Evolutionary conservation across 2,113 vertebrate genomes (phyloP).

Genomic region (Myotis yumanensis): DNA sequence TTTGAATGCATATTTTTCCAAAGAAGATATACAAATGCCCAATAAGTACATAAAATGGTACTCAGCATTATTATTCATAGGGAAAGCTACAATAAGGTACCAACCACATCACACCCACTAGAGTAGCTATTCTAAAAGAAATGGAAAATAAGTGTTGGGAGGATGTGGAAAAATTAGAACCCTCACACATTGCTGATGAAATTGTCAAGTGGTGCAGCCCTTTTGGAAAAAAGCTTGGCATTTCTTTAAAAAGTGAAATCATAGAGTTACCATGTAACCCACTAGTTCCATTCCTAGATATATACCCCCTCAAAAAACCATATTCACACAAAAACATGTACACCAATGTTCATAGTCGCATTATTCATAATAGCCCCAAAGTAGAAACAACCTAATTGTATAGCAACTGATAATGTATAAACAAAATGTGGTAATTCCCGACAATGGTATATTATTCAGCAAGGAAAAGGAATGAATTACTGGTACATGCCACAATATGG

Average conservation of each 20-base stretch:
- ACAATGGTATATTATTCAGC: background rate
- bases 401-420: background rate
- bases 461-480: background rate
- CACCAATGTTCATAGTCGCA: background rate
- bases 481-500: background rate
- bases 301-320: background rate
- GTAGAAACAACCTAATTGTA: background rate
- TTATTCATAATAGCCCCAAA: background rate
- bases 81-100: background rate
- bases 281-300: background rate
- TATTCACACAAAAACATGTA: background rate
- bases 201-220: background rate
- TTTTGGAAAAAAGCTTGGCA: background rate
- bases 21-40: background rate
- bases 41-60: background rate
- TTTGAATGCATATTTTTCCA: background rate
- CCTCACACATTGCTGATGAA: background rate
- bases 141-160: slow-evolving; percentile 14
- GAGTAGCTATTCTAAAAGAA: slow-evolving; percentile 1
- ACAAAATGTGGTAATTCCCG: background rate
- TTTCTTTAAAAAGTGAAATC: slow-evolving; percentile 23
- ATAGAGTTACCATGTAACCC: background rate
- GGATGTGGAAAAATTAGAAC: background rate
- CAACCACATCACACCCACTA: background rate
- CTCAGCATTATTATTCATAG: slow-evolving; percentile 12